phyloP scores from a whole-genome alignment of 2,113 vertebrate genomes.

The Columba livia region DNA sequence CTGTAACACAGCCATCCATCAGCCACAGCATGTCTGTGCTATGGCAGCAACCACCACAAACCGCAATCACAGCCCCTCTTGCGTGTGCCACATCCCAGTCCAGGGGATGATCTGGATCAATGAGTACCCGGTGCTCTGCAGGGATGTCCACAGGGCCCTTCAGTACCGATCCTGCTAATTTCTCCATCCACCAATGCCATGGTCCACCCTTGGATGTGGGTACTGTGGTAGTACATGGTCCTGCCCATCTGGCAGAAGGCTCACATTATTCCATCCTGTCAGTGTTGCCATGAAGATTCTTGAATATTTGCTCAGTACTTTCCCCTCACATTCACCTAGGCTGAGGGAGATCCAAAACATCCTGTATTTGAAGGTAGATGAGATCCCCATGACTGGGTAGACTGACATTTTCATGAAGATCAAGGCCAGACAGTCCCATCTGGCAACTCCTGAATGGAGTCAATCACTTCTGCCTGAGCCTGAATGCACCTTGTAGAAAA shows the following conservation, averaged over 20 bases:
- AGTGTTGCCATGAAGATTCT: fast-evolving
- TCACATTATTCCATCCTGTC: neutral
- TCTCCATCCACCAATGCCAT: neutral
- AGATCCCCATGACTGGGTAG: too few species aligned
- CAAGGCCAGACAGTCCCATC: neutral
- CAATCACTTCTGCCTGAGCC: neutral
- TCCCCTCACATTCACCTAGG: fast-evolving
- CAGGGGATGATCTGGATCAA: fast-evolving
- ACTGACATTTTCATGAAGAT: neutral
- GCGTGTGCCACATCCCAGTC: fast-evolving
- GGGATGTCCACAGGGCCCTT: neutral
- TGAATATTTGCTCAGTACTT: neutral
- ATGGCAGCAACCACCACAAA: neutral
- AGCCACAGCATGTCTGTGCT: neutral
- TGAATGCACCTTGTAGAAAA: neutral
- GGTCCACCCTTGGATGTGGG: neutral
- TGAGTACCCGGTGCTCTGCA: neutral
- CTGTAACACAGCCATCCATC: neutral
- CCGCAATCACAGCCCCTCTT: fast-evolving
- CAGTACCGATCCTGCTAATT: neutral
- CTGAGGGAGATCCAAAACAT: neutral
- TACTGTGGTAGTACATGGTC: fast-evolving
- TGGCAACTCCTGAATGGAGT: neutral
- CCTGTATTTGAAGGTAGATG: neutral
- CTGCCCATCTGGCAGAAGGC: neutral